Base-by-base conservation (phyloP, 2,888 invertebrate species). In the Sesia apiformis region DNA sequence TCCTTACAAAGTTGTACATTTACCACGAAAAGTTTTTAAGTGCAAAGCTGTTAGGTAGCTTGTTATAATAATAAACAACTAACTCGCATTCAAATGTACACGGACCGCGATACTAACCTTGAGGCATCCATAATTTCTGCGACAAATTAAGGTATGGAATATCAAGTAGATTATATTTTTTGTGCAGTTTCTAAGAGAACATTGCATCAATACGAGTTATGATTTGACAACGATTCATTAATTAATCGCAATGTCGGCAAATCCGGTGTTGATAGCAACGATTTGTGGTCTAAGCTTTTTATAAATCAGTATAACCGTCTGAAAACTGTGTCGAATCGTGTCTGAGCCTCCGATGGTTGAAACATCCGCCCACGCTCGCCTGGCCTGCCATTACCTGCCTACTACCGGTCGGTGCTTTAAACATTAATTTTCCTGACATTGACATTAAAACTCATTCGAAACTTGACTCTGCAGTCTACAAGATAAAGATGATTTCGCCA, bases 331-430 rank as follows among this genome's bases (percentile, higher is more conserved):
- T 70, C 70, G 63, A 72, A 72, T 72, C 61, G 62, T 64, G 66
- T 69, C 68, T 64, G 63, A 69, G 66, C 67, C 70, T 74, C 72
- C 66, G 71, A 69, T 58, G 63, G 62, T 55, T 59, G 60, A 61
- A 61, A 60, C 63, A 60, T 62, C 70, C 78, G 69, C 82, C 81
- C 76, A 83, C 82, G 69, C 70, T 65, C 62, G 57, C 67, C 69
- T 66, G 56, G 63, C 67, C 64, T 62, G 63, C 74, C 68, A 75
- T 76, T 74, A 78, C 76, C 75, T 74, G 72, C 69, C 67, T 70
- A 71, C 58, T 40, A 52, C 69, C 65, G 63, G 57, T 62, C 62
- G 60, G 60, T 63, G 66, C 66, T 65, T 65, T 66, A 66, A 68
- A 66, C 54, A 62, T 57, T 50, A 38, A 50, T 63, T 66, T 70